phyloP scores from a whole-genome alignment of 2,113 vertebrate species.

The Melospiza georgiana region DNA sequence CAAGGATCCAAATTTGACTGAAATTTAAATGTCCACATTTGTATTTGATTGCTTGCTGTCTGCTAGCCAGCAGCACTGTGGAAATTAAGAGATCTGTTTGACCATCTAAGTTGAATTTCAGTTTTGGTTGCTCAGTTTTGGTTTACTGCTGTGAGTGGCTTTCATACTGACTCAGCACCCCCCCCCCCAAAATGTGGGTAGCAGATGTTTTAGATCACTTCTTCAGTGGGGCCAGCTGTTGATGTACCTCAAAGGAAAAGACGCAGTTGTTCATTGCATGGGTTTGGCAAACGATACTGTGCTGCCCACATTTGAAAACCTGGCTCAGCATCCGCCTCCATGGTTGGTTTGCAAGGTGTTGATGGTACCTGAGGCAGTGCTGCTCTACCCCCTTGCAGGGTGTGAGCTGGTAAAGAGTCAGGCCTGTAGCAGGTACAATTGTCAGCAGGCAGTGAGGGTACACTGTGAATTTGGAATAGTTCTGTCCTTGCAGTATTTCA shows the following conservation, averaged over 20 bases:
- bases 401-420: neutral
- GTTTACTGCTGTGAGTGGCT: neutral
- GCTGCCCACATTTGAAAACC: neutral
- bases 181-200: neutral
- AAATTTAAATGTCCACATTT: neutral
- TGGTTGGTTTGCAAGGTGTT: neutral
- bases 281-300: neutral
- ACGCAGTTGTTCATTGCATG: neutral
- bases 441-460: neutral
- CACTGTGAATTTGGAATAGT: rapidly evolving
- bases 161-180: neutral
- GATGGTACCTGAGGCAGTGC: neutral
- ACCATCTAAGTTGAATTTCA: neutral
- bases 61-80: neutral
- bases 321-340: neutral
- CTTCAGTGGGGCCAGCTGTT: neutral
- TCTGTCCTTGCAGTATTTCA: neutral
- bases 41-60: neutral
- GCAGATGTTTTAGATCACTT: neutral
- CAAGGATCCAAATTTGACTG: neutral
- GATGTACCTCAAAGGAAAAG: neutral
- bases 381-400: neutral
- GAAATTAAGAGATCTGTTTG: neutral
- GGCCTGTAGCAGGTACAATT: neutral
- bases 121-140: neutral